These are phyloP conservation scores for Scaptodrosophila latifasciaeformis DNA, from an alignment of 2,888 invertebrate genomes.

Conservation along the genomic window DNA sequence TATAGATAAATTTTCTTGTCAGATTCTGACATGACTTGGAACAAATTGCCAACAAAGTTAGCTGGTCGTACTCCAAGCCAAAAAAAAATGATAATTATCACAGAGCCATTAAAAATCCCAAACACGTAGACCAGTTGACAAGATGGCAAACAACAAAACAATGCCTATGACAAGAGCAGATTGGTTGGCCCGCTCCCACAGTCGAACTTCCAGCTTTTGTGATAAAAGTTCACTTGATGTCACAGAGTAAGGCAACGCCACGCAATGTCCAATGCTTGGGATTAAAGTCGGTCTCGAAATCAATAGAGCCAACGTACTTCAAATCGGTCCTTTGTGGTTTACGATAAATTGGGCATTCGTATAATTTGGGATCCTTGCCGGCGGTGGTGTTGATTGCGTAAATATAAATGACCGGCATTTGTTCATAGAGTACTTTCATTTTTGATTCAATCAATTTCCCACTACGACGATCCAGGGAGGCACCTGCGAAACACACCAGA, in stretches of 20 bases:
- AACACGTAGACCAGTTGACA: slow-evolving; percentile 55
- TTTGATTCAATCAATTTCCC: slow-evolving; percentile 94
- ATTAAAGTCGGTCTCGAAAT: slow-evolving; percentile 93
- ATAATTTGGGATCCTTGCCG: slow-evolving; percentile 91
- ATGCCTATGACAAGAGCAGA: slow-evolving; percentile 17
- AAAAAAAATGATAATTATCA: slow-evolving; percentile 52
- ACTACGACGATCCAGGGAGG: slow-evolving; percentile 89
- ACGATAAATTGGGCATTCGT: slow-evolving; percentile 97
- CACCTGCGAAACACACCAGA: slow-evolving; percentile 76
- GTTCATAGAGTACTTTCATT: slow-evolving; percentile 93
- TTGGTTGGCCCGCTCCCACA: not conserved
- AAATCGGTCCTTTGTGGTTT: slow-evolving; percentile 96
- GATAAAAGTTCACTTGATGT: slow-evolving; percentile 91
- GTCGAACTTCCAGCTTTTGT: slow-evolving; percentile 1
- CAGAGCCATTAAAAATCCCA: slow-evolving; percentile 44
- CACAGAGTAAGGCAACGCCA: slow-evolving; percentile 96
- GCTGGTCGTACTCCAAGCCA: not conserved
- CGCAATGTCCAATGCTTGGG: slow-evolving; percentile 96
- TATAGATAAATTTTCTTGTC: slow-evolving; percentile 30
- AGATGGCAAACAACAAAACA: slow-evolving; percentile 48
- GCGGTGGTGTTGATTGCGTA: slow-evolving; percentile 96
- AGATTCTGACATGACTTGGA: slow-evolving; percentile 36
- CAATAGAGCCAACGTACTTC: slow-evolving; percentile 96
- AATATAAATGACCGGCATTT: slow-evolving; percentile 97
- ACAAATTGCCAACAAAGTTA: slow-evolving; percentile 32